These are phyloP conservation scores for Sula dactylatra DNA, from an alignment of 2,113 vertebrate genomes.

Conservation along the genomic window DNA sequence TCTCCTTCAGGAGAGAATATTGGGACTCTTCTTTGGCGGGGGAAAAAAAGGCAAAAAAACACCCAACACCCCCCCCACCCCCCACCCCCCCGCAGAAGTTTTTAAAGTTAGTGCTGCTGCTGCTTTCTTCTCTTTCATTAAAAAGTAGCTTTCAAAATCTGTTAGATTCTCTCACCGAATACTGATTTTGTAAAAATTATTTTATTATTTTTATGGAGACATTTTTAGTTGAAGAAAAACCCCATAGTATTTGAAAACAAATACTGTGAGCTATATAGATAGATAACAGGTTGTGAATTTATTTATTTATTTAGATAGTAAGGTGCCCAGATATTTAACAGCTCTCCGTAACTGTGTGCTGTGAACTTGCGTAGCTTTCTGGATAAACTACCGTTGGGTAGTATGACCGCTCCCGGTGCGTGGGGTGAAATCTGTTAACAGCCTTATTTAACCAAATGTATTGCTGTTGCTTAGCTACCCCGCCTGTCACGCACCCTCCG, in stretches of 20 bases:
- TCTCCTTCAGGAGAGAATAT: background rate
- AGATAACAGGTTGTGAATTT: background rate
- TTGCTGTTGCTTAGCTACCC: background rate
- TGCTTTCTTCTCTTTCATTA: background rate
- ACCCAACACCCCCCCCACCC: too few species aligned
- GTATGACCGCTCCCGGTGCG: background rate
- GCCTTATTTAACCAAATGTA: rapidly evolving
- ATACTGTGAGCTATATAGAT: background rate
- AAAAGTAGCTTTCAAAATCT: background rate
- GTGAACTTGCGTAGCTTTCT: background rate
- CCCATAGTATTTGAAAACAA: background rate
- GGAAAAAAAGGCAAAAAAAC: too few species aligned
- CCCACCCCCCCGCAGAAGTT: background rate
- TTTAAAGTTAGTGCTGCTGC: background rate
- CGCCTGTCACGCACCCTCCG: too few species aligned
- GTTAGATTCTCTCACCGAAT: background rate
- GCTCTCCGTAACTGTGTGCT: background rate
- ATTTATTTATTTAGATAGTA: background rate
- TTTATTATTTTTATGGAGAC: background rate
- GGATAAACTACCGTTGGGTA: background rate
- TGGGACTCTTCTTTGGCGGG: too few species aligned
- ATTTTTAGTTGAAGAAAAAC: background rate
- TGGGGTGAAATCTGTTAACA: background rate
- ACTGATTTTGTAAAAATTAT: background rate
- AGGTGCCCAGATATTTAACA: background rate